Conservation (phyloP, 2,797 vertebrate genomes). For the Garrulus glandarius region DNA sequence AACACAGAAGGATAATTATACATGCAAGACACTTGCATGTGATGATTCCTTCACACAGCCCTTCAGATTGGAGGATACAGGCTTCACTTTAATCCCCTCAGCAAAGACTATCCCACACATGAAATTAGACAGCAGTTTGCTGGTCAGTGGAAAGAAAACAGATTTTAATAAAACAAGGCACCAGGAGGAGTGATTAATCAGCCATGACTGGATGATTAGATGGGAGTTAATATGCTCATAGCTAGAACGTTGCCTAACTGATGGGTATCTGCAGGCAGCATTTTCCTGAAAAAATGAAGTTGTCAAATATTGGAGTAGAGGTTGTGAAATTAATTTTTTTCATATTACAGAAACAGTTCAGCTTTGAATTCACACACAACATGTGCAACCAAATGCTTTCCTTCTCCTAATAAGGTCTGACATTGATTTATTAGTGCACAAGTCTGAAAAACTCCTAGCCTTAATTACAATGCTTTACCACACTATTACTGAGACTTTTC, state of each 20-base stretch:
- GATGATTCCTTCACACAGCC: neutral
- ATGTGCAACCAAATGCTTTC: neutral
- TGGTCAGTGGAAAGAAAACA: conserved; percentile 7
- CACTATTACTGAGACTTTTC: neutral
- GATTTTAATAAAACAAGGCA: conserved; percentile 46
- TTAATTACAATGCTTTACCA: neutral
- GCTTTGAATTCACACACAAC: neutral
- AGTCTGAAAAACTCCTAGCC: neutral
- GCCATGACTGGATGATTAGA: conserved; percentile 50
- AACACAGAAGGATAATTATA: neutral
- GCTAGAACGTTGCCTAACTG: neutral
- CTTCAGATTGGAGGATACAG: neutral
- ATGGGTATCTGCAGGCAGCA: neutral
- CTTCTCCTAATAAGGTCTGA: neutral
- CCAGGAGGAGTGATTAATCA: conserved; percentile 44
- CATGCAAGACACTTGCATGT: neutral
- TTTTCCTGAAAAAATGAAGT: conserved; percentile 46
- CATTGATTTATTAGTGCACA: neutral
- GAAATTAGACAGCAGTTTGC: conserved; percentile 33
- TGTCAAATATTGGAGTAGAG: neutral
- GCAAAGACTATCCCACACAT: neutral
- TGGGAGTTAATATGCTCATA: conserved; percentile 49
- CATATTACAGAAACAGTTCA: neutral
- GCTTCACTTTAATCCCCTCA: neutral
- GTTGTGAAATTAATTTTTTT: neutral